Conservation (phyloP, 2,797 vertebrate genomes). For the Salmo trutta region DNA sequence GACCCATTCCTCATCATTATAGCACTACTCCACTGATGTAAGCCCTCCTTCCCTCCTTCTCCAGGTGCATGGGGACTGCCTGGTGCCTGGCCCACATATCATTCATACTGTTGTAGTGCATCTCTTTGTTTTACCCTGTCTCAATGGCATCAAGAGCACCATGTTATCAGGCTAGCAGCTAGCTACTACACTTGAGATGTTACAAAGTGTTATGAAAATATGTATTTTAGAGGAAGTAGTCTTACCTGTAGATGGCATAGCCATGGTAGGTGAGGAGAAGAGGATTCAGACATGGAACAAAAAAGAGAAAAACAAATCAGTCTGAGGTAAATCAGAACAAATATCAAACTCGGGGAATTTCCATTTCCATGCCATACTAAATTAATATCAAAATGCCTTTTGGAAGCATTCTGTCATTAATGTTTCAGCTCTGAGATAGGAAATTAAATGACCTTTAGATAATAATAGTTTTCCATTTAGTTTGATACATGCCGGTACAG, state of each 20-base stretch:
- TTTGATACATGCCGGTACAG: too few species aligned
- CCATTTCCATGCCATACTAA: too few species aligned
- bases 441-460: too few species aligned
- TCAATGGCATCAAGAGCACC: not conserved
- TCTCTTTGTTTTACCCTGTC: slow-evolving; percentile 2
- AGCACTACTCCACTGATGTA: slow-evolving; percentile 41
- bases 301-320: slow-evolving; percentile 15
- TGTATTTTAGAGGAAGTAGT: not conserved
- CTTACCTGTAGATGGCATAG: slow-evolving; percentile 1
- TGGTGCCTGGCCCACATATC: slow-evolving; percentile 22
- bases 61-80: slow-evolving; percentile 3
- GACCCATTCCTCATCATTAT: slow-evolving; percentile 35
- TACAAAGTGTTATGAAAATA: not conserved
- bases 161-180: not conserved
- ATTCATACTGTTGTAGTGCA: slow-evolving; percentile 11
- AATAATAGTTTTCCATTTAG: too few species aligned
- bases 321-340: slow-evolving; percentile 24
- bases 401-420: too few species aligned
- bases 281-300: slow-evolving; percentile 2
- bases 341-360: not conserved
- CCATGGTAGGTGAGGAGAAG: not conserved
- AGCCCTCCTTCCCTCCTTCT: slow-evolving; percentile 30
- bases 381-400: too few species aligned
- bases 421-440: too few species aligned
- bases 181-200: not conserved